phyloP scores from a whole-genome alignment of 1,140 invertebrate genomes.

The Lasaia peninsularis region DNA sequence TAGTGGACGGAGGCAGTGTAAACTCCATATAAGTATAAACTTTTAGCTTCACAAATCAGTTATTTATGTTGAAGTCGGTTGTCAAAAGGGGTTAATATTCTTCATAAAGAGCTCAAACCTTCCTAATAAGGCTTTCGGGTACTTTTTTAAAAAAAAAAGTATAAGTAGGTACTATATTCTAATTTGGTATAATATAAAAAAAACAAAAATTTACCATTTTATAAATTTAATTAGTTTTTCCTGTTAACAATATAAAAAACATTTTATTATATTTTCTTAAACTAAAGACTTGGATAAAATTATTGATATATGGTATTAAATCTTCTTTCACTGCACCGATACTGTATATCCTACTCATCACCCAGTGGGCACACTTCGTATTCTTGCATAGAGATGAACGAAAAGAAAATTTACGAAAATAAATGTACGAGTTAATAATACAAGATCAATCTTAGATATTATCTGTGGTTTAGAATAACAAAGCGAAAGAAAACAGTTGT shows the following conservation, averaged over 20 bases:
- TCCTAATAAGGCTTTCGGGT: too few species aligned
- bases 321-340: not conserved
- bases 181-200: not conserved
- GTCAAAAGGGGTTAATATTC: too few species aligned
- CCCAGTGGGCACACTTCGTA: not conserved
- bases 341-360: not conserved
- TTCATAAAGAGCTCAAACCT: too few species aligned
- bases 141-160: too few species aligned
- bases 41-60: too few species aligned
- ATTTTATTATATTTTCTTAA: constrained; percentile 3
- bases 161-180: not conserved
- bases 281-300: not conserved
- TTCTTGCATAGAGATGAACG: not conserved
- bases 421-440: too few species aligned
- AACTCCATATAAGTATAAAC: too few species aligned
- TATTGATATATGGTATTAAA: not conserved
- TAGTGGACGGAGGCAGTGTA: too few species aligned
- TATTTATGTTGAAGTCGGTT: too few species aligned
- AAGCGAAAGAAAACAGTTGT: too few species aligned
- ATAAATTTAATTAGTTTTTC: constrained; percentile 4
- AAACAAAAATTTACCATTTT: not conserved
- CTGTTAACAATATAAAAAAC: constrained; percentile 5
- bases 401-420: not conserved
- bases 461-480: too few species aligned
- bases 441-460: too few species aligned